These are phyloP conservation scores for Lycopodina hypogea DNA, from an alignment of 37 sponge, comb jelly and placozoan species.

Conservation along the genomic window DNA sequence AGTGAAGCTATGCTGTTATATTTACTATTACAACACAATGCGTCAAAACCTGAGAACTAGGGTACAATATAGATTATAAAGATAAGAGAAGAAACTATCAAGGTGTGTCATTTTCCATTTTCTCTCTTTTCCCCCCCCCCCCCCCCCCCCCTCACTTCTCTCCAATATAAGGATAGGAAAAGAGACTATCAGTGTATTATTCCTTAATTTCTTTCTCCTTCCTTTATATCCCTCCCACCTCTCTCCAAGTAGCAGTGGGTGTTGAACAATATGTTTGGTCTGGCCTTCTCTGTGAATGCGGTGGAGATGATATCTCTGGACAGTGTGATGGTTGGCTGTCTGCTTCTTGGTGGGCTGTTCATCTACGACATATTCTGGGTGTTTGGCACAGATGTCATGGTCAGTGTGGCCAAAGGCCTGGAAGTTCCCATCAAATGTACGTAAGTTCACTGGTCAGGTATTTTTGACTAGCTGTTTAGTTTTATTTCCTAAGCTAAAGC, in stretches of 20 bases:
- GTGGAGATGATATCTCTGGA: slow-evolving; percentile 92
- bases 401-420: slow-evolving; percentile 93
- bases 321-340: slow-evolving; percentile 88
- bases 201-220: neutral
- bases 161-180: no score
- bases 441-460: neutral
- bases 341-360: slow-evolving; percentile 93
- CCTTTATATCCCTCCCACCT: neutral
- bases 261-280: slow-evolving; percentile 91
- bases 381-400: slow-evolving; percentile 99
- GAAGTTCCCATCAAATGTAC: slow-evolving; percentile 98
- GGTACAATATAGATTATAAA: no score
- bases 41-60: no score
- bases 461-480: neutral
- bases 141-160: slow-evolving; percentile 3
- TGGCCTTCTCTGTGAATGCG: slow-evolving; percentile 91
- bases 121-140: neutral
- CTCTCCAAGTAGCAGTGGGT: slow-evolving; percentile 82
- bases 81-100: no score
- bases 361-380: slow-evolving; percentile 99
- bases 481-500: neutral
- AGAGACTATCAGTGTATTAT: no score
- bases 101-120: no score
- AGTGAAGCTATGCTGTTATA: no score
- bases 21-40: no score